phyloP scores from a whole-genome alignment of 2,797 vertebrate species.

The Sebastes aleutianus region DNA sequence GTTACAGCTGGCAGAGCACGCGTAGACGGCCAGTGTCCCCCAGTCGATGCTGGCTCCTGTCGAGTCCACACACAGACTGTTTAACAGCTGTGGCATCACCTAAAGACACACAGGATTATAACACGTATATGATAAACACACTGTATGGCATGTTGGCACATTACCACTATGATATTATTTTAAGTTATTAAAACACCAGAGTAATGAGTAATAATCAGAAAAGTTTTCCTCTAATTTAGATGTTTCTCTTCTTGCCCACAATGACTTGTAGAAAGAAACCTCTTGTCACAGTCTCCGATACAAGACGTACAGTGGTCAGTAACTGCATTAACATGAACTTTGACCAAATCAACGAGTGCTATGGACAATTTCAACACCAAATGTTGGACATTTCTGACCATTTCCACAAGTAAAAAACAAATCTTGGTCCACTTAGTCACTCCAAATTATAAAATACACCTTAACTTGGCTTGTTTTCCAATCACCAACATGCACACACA shows the following conservation, averaged over 20 bases:
- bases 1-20: constrained; percentile 83
- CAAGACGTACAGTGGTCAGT: not conserved
- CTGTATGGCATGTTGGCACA: not conserved
- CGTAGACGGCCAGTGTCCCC: constrained; percentile 90
- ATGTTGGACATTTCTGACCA: not conserved
- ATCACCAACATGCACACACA: not conserved
- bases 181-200: not conserved
- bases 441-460: not conserved
- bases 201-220: not conserved
- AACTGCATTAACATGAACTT: not conserved
- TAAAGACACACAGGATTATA: constrained; percentile 51
- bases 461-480: not conserved
- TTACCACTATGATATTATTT: not conserved
- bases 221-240: not conserved
- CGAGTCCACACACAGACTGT: constrained; percentile 89
- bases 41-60: constrained; percentile 93
- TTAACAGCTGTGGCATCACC: constrained; percentile 98
- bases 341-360: not conserved
- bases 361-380: not conserved
- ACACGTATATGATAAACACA: not conserved
- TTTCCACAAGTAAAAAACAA: not conserved
- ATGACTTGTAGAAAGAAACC: not conserved
- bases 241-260: not conserved
- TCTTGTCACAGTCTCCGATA: not conserved
- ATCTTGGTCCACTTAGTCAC: not conserved